phyloP scores from a whole-genome alignment of 2,113 vertebrate species.

The Myotis yumanensis region DNA sequence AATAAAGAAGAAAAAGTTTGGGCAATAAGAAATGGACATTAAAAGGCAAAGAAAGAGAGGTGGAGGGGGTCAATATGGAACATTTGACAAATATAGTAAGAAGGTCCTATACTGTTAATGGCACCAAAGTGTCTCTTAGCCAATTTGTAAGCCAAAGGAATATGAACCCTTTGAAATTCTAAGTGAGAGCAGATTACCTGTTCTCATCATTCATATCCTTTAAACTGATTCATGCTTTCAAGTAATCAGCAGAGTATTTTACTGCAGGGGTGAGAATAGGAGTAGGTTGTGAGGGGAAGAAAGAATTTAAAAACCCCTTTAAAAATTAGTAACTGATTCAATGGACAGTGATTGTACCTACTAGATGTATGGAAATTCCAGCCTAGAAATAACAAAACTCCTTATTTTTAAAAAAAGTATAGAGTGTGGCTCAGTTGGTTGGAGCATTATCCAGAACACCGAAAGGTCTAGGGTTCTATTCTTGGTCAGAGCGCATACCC shows the following conservation, averaged over 20 bases:
- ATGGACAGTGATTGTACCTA: background rate
- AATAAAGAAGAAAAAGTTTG: constrained; percentile 67
- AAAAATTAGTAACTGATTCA: constrained; percentile 38
- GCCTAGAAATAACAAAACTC: background rate
- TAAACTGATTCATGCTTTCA: background rate
- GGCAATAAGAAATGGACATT: background rate
- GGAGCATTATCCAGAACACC: background rate
- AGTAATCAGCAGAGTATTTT: constrained; percentile 31
- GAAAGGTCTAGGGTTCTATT: background rate
- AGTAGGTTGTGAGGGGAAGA: background rate
- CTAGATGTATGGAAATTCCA: background rate
- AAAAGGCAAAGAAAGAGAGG: background rate
- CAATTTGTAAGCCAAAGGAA: background rate
- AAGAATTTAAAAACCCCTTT: background rate
- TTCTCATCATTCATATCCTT: background rate
- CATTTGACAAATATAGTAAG: background rate
- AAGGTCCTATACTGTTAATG: background rate
- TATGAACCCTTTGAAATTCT: background rate
- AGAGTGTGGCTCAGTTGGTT: background rate
- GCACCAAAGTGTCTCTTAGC: background rate
- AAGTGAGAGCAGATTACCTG: background rate
- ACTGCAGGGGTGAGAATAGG: background rate
- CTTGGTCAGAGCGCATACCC: background rate
- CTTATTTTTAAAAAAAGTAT: background rate
- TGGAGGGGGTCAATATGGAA: background rate